These are phyloP conservation scores for Glomeris marginata DNA, from an alignment of 2,888 invertebrate genomes.

Conservation along the genomic window DNA sequence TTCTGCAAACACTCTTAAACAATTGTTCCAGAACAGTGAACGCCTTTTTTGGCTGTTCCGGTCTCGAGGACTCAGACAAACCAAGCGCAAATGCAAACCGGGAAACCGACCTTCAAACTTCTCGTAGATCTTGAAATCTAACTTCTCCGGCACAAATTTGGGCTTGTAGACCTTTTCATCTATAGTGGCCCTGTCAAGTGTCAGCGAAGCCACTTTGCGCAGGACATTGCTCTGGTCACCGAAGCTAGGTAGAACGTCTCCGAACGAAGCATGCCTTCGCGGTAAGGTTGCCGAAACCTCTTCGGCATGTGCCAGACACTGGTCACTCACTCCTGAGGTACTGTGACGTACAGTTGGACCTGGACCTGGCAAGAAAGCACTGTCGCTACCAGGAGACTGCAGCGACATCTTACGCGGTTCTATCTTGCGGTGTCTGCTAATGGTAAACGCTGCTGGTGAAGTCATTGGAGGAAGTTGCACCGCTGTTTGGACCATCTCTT, in stretches of 20 bases:
- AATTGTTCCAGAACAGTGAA: background rate
- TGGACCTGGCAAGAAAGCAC: background rate
- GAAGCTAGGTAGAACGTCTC: slow-evolving; percentile 11
- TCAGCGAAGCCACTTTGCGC: slow-evolving; percentile 69
- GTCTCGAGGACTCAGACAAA: background rate
- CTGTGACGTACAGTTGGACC: background rate
- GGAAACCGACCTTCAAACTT: slow-evolving; percentile 85
- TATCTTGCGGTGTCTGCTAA: slow-evolving; percentile 45
- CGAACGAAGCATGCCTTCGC: slow-evolving; percentile 14
- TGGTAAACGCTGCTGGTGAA: slow-evolving; percentile 34
- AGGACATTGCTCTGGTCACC: slow-evolving; percentile 42
- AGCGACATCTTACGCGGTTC: slow-evolving; percentile 38
- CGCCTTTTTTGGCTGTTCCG: background rate
- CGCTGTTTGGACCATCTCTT: too few relatives aligned
- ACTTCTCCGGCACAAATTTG: slow-evolving; percentile 66
- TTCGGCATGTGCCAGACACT: slow-evolving; percentile 5
- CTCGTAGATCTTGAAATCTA: slow-evolving; percentile 71
- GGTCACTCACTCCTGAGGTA: too few relatives aligned
- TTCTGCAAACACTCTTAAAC: background rate
- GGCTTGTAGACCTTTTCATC: slow-evolving; percentile 53
- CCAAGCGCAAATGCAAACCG: background rate
- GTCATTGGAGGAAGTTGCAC: background rate
- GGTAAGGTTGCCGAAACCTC: background rate
- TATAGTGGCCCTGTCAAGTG: slow-evolving; percentile 50
- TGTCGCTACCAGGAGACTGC: slow-evolving; percentile 20